Percentiles rank a stretch among this genome's conserved stretches.
Evolutionary conservation across 2,113 vertebrate genomes (phyloP).

Genomic region (Aplodontia rufa): DNA sequence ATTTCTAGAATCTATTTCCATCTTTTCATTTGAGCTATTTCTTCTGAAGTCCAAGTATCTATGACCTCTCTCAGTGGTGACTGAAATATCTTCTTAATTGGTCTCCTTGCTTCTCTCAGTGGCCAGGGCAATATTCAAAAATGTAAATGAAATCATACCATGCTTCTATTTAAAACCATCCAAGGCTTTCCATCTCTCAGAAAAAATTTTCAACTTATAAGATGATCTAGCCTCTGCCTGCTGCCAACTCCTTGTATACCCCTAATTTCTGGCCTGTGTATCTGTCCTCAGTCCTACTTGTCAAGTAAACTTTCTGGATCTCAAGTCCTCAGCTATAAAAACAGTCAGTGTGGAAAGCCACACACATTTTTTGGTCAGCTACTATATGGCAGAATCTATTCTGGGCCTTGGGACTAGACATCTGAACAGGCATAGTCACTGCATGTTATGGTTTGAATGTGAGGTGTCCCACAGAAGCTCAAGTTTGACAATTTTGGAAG

Average conservation of each 20-base stretch:
- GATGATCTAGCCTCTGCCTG: neutral
- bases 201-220: neutral
- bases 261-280: neutral
- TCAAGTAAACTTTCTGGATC: neutral
- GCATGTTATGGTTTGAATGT: too few species aligned
- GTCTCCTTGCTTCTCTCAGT: slow-evolving; percentile 15
- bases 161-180: neutral
- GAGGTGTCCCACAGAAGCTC: too few species aligned
- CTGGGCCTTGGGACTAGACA: neutral
- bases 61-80: neutral
- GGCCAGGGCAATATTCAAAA: slow-evolving; percentile 19
- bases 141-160: slow-evolving; percentile 34
- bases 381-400: neutral
- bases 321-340: neutral
- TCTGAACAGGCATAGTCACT: neutral
- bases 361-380: neutral
- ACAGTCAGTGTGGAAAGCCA: neutral
- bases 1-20: neutral
- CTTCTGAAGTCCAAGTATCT: neutral
- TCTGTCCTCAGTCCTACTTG: neutral
- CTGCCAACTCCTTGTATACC: fast-evolving
- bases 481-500: too few species aligned
- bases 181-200: neutral
- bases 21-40: neutral
- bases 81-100: neutral